Percentiles rank a stretch among this genome's conserved stretches.
Conservation (phyloP, 1,140 invertebrate species). For the Musca domestica region DNA sequence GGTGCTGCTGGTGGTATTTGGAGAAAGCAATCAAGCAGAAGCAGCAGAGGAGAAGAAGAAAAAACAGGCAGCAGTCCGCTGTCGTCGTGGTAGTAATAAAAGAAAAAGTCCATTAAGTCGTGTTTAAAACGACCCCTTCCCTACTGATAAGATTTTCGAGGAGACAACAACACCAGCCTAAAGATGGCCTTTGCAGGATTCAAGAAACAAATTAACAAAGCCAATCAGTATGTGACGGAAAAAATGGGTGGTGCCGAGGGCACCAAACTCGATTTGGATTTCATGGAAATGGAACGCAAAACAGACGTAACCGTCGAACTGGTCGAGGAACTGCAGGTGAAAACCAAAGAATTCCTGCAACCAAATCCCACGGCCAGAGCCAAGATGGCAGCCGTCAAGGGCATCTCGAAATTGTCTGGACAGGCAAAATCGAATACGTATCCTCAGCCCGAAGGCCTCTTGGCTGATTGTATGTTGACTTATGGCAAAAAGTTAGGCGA, state of each 20-base stretch:
- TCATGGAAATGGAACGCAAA: conserved; percentile 99
- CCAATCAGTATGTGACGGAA: conserved; percentile 99
- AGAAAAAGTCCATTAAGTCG: conserved; percentile 1
- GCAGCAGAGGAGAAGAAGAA: no score
- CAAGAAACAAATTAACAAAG: conserved; percentile 98
- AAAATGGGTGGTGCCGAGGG: conserved; percentile 99
- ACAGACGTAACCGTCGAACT: conserved; percentile 94
- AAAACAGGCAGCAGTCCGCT: no score
- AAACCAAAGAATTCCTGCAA: conserved; percentile 98
- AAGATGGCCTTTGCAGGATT: conserved; percentile 95
- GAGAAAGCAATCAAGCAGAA: no score
- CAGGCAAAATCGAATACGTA: conserved; percentile 91
- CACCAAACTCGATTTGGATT: conserved; percentile 98
- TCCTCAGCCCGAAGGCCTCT: conserved; percentile 95
- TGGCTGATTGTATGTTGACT: conserved; percentile 94
- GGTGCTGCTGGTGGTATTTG: no score
- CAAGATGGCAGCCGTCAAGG: conserved; percentile 93
- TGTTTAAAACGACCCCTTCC: neutral
- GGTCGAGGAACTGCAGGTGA: conserved; percentile 91
- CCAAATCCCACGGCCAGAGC: conserved; percentile 95
- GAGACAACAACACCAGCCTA: conserved; percentile 10
- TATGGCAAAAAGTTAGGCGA: conserved; percentile 96
- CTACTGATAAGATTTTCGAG: neutral
- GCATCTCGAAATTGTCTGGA: conserved; percentile 82
- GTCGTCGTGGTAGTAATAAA: no score